Evolutionary conservation across 2,113 vertebrate genomes (phyloP).

Genomic region (Nycticryphes semicollaris): DNA sequence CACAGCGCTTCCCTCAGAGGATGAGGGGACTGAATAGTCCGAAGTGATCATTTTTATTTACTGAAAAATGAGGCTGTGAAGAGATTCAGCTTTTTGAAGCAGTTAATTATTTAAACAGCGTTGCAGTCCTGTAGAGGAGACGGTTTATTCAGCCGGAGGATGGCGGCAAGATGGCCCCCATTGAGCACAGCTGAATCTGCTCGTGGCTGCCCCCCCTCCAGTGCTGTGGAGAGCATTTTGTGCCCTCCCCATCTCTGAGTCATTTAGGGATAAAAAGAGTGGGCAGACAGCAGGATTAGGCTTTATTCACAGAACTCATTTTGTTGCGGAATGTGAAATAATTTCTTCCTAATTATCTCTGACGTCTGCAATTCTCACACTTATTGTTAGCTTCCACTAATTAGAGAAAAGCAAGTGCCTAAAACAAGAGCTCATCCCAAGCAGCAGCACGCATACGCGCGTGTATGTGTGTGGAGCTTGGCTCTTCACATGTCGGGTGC

Average conservation of each 20-base stretch:
- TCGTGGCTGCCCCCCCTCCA: neutral
- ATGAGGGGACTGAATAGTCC: neutral
- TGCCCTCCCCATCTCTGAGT: neutral
- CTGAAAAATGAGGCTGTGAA: neutral
- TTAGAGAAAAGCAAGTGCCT: constrained; percentile 30
- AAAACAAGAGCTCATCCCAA: constrained; percentile 33
- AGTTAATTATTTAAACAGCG: neutral
- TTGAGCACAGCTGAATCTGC: neutral
- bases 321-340: neutral
- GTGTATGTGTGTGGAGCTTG: neutral
- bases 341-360: constrained; percentile 21
- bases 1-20: neutral
- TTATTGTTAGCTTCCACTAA: constrained; percentile 39
- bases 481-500: neutral
- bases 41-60: neutral
- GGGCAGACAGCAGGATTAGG: constrained; percentile 38
- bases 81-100: neutral
- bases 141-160: neutral
- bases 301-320: constrained; percentile 15
- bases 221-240: neutral
- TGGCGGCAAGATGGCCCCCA: neutral
- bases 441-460: rapidly evolving
- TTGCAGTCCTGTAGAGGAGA: neutral
- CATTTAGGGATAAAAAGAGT: constrained; percentile 8
- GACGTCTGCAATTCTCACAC: constrained; percentile 26